Conservation (phyloP, 2,888 invertebrate genomes). For the Plebejus anna region DNA sequence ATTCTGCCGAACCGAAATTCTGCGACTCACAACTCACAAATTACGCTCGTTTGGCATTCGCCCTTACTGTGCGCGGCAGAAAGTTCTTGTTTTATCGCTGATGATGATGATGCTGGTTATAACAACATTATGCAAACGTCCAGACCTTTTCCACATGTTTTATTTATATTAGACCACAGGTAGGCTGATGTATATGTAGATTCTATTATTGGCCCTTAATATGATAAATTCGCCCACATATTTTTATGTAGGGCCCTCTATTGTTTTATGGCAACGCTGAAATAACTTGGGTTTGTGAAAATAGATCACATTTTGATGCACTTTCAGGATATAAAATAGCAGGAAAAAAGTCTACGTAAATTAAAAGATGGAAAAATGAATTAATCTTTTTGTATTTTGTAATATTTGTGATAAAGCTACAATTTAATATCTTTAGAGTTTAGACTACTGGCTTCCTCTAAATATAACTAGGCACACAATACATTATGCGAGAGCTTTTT, state of each 20-base stretch:
- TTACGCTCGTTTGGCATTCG: too few relatives aligned
- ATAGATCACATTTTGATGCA: neutral
- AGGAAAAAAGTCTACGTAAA: neutral
- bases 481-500: too few relatives aligned
- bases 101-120: neutral
- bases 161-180: constrained; percentile 11
- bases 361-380: too few relatives aligned
- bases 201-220: constrained; percentile 12
- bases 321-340: neutral
- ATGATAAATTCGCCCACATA: constrained; percentile 16
- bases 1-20: too few relatives aligned
- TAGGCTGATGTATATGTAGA: constrained; percentile 4
- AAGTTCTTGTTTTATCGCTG: neutral
- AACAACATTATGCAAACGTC: constrained; percentile 11
- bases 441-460: too few relatives aligned
- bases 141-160: constrained; percentile 12
- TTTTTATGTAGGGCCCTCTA: neutral
- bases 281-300: neutral
- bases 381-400: too few relatives aligned
- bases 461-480: too few relatives aligned
- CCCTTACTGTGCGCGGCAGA: too few relatives aligned
- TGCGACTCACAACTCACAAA: too few relatives aligned
- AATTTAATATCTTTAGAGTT: too few relatives aligned
- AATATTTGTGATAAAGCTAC: too few relatives aligned
- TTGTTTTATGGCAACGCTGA: neutral